phyloP scores from a whole-genome alignment of 2,888 invertebrate species.

The Agonopterix subpropinquella region DNA sequence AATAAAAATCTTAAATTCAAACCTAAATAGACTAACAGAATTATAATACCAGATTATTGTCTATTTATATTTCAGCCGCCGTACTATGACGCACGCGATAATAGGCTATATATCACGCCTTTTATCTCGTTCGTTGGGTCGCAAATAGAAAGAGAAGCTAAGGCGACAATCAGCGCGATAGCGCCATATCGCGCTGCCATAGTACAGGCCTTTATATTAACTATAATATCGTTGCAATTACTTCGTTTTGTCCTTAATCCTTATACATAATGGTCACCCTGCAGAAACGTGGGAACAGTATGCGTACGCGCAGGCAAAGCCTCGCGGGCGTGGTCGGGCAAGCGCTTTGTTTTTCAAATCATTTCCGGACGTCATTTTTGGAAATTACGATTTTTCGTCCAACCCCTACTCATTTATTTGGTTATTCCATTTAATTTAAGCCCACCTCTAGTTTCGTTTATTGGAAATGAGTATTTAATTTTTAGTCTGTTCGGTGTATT shows the following conservation, averaged over 20 bases:
- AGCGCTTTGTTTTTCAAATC: constrained; percentile 65
- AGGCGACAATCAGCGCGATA: no score
- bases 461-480: not conserved
- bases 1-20: no score
- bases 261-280: constrained; percentile 25
- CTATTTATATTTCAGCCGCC: no score
- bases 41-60: no score
- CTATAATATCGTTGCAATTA: not conserved
- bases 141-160: no score
- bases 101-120: no score
- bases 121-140: no score
- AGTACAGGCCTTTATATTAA: no score
- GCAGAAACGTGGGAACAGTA: constrained; percentile 62
- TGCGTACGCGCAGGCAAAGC: constrained; percentile 43
- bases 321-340: constrained; percentile 47
- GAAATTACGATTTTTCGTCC: constrained; percentile 41
- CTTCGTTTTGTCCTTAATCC: not conserved
- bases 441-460: not conserved
- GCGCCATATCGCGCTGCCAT: no score
- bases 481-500: not conserved
- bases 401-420: constrained; percentile 16
- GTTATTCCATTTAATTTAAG: constrained; percentile 14
- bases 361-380: constrained; percentile 64
- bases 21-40: no score
- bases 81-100: no score